Conservation (phyloP, 2,113 vertebrate genomes). For the Neoarius graeffei region DNA sequence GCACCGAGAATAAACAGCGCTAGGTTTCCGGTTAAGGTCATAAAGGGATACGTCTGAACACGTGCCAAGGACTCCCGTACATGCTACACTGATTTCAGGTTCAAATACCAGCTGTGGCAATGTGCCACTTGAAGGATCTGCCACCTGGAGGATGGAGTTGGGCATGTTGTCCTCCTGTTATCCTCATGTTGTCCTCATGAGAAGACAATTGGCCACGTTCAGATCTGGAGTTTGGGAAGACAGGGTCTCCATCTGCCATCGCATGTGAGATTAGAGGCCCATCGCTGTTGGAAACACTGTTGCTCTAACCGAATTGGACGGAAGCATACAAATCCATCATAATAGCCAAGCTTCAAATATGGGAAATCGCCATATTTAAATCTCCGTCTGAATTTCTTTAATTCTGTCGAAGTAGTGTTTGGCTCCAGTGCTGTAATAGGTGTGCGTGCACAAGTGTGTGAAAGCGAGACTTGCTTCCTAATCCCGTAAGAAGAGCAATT, state of each 20-base stretch:
- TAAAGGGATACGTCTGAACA: constrained; percentile 8
- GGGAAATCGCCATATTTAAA: neutral
- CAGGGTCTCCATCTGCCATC: constrained; percentile 15
- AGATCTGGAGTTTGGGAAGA: neutral
- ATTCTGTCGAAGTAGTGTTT: neutral
- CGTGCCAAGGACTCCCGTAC: constrained; percentile 11
- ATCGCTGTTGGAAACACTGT: constrained; percentile 9
- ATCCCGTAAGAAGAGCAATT: constrained; percentile 40
- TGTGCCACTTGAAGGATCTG: constrained; percentile 22
- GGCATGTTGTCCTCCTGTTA: constrained; percentile 20
- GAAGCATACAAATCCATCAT: neutral
- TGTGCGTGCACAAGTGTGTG: neutral
- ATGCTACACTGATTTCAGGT: constrained; percentile 21
- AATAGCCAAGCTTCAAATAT: neutral
- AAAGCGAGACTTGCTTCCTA: constrained; percentile 21
- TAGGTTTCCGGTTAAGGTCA: neutral
- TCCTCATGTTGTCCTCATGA: constrained; percentile 16
- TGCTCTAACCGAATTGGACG: neutral
- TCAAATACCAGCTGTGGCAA: constrained; percentile 26
- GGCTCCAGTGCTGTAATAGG: neutral
- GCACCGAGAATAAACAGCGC: neutral
- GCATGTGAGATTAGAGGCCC: neutral
- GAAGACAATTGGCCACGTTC: constrained; percentile 10
- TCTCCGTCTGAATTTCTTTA: neutral
- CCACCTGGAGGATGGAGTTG: constrained; percentile 14